These are phyloP conservation scores for Emydoidea blandingii DNA, from an alignment of 2,797 vertebrate genomes.

Conservation along the genomic window DNA sequence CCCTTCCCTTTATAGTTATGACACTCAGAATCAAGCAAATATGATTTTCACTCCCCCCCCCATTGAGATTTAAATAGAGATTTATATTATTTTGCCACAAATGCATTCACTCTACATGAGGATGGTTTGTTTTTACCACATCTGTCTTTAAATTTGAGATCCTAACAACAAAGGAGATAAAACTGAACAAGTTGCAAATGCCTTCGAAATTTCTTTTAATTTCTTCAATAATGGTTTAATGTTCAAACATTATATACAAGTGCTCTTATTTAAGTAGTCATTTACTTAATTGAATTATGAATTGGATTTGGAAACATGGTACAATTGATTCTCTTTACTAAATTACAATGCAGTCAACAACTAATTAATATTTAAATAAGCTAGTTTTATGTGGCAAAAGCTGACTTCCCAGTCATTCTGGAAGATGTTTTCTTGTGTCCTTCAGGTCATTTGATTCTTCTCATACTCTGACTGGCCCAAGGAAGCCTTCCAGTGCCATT, in stretches of 20 bases:
- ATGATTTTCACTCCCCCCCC: not conserved
- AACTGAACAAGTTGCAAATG: conserved; percentile 5
- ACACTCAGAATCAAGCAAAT: not conserved
- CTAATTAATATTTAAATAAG: conserved; percentile 33
- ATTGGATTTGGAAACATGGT: conserved; percentile 33
- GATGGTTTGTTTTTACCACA: not conserved
- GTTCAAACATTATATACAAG: conserved; percentile 10
- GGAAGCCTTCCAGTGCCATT: not conserved
- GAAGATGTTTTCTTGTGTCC: not conserved
- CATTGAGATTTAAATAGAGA: not conserved
- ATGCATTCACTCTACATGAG: not conserved
- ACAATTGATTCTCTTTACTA: not conserved
- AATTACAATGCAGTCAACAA: conserved; percentile 23
- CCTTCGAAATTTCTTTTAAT: not conserved
- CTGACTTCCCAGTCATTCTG: not conserved
- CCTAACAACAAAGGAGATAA: not conserved
- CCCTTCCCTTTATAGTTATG: too few relatives aligned
- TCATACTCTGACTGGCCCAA: not conserved
- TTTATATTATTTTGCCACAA: not conserved
- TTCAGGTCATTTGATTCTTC: not conserved
- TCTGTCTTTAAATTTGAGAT: not conserved
- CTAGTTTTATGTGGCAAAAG: conserved; percentile 20
- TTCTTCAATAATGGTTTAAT: conserved; percentile 25
- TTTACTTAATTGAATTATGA: conserved; percentile 44
- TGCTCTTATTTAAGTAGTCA: conserved; percentile 9